Evolutionary conservation across 2,113 vertebrate species (phyloP), one percentile per base, ranked within the genome.

Genomic region (Tragelaphus imberbis): DNA sequence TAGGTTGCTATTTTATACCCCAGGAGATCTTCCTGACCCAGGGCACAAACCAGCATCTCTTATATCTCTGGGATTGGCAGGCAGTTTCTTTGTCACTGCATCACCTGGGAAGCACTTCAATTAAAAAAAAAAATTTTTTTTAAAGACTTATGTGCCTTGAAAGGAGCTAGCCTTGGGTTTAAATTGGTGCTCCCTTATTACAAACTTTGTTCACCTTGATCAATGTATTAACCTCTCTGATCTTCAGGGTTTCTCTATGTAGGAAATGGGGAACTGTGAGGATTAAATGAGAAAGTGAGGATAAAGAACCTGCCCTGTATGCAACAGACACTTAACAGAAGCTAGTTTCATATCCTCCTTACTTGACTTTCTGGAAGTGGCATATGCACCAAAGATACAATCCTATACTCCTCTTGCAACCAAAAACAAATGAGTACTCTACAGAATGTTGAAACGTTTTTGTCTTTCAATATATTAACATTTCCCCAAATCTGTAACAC

Each of bases 381-480:
- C 19, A 16, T 19, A 10, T 11, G 36, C 27, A 63, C 27, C n/a
- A 6, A 82, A 87, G 63, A 47, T 36, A 84, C 56, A 88, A 81
- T 59, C n/a, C 53, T 68, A 30, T 21, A 36, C 7, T 11, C 11
- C 21, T 82, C 97, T 65, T 90, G 68, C 59, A 81, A 81, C 23
- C 47, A 27, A 87, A 96, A 95, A 40, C 80, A 94, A 88, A 36
- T 63, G 85, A 58, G 36, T 13, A 97, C 7, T 85, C 75, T 15
- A 44, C 5, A 63, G 84, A 92, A 82, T 85, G 93, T 88, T 55
- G 59, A 79, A 91, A 82, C 17, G 23, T 27, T 30, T 89, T 30
- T 85, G 13, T 96, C 77, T 85, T 92, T 82, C 59, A 58, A 53
- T 85, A 71, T 63, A 88, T 87, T 90, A 80, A 84, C 58, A 94